A percentile compares a stretch with the other conserved stretches of the same genome.
Conservation (phyloP, 2,797 vertebrate species). For the Enteromius unitaeniatus region DNA sequence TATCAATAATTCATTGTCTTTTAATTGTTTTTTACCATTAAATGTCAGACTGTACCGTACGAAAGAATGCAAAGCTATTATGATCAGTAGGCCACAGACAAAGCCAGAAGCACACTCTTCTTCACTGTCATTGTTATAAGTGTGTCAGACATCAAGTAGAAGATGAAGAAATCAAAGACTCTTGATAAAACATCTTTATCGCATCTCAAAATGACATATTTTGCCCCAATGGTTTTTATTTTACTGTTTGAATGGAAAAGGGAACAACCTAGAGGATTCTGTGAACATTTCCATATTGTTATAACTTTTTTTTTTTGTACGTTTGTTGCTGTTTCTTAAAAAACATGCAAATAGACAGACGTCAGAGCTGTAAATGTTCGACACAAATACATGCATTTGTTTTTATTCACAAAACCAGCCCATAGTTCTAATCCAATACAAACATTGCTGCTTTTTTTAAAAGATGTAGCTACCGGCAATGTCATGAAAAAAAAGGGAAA, state of each 20-base stretch:
- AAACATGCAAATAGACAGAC: slow-evolving; percentile 82
- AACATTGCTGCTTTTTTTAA: slow-evolving; percentile 92
- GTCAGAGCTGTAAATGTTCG: slow-evolving; percentile 78
- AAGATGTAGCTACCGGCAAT: slow-evolving; percentile 83
- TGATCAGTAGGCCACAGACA: slow-evolving; percentile 17
- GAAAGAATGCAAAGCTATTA: slow-evolving; percentile 57
- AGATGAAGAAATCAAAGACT: slow-evolving; percentile 65
- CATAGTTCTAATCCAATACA: slow-evolving; percentile 99
- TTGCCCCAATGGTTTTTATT: slow-evolving; percentile 63
- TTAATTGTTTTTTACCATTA: slow-evolving; percentile 68
- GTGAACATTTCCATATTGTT: slow-evolving; percentile 61
- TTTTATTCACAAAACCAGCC: slow-evolving; percentile 99
- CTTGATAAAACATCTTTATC: slow-evolving; percentile 61
- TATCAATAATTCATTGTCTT: slow-evolving; percentile 63
- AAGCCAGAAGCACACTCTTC: not conserved
- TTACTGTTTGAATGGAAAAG: slow-evolving; percentile 66
- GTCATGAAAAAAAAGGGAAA: slow-evolving; percentile 74
- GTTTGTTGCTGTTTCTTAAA: slow-evolving; percentile 65
- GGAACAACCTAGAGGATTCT: slow-evolving; percentile 62
- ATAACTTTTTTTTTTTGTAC: slow-evolving; percentile 60
- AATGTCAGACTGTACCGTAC: slow-evolving; percentile 60
- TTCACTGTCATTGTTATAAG: not conserved
- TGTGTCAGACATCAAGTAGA: slow-evolving; percentile 12
- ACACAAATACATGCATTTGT: slow-evolving; percentile 99
- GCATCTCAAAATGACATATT: slow-evolving; percentile 66